phyloP scores from a whole-genome alignment of 2,797 vertebrate genomes.

The Paratrypauchen microcephalus region DNA sequence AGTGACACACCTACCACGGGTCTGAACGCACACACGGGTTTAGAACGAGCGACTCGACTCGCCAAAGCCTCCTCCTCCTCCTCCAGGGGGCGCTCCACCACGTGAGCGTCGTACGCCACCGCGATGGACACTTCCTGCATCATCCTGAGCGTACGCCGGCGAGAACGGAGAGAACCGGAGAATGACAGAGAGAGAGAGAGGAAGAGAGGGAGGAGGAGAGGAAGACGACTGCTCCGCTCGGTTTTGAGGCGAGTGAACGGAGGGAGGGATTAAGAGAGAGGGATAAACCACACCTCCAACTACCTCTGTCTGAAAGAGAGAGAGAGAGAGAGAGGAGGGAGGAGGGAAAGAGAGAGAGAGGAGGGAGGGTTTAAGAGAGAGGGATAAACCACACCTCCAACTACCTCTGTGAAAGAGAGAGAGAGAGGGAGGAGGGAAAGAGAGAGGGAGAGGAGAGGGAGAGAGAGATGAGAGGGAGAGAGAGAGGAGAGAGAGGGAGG shows the following conservation, averaged over 20 bases:
- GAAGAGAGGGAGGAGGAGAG: no score
- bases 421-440: background rate
- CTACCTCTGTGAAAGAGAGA: no score
- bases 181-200: background rate
- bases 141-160: constrained; percentile 52
- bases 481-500: no score
- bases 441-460: background rate
- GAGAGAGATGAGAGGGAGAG: no score
- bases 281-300: background rate
- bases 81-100: constrained; percentile 84
- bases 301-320: no score
- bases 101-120: constrained; percentile 94
- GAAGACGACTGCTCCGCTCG: no score
- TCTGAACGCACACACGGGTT: constrained; percentile 87
- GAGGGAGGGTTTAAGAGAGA: no score
- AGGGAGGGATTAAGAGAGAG: background rate
- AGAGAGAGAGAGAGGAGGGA: background rate
- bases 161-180: background rate
- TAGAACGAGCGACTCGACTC: constrained; percentile 89
- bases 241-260: no score
- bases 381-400: no score
- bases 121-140: constrained; percentile 97
- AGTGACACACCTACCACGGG: constrained; percentile 84
- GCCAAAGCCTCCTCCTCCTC: constrained; percentile 89
- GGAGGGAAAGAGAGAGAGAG: background rate